These are phyloP conservation scores for Drosophila subsilvestris DNA, from an alignment of 2,888 invertebrate genomes.

Conservation along the genomic window DNA sequence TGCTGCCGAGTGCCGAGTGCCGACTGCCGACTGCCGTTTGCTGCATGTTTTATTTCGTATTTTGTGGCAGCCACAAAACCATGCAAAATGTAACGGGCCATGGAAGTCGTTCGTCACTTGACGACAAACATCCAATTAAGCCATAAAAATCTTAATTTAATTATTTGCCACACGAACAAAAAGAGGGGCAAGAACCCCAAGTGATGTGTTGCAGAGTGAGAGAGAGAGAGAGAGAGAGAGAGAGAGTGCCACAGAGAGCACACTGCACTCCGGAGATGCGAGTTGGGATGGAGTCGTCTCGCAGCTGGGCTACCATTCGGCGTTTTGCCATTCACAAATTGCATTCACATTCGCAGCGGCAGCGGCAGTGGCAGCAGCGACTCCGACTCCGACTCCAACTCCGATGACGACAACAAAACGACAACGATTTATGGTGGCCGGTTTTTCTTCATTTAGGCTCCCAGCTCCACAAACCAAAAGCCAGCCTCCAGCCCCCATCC, in stretches of 20 bases:
- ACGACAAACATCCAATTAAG: conserved; percentile 74
- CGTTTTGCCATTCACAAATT: conserved; percentile 56
- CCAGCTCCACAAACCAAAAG: not conserved
- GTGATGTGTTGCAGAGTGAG: conserved; percentile 24
- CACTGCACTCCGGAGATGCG: conserved; percentile 7
- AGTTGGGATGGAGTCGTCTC: not conserved
- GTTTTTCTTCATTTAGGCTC: conserved; percentile 73
- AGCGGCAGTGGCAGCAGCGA: conserved; percentile 38
- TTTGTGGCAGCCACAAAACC: not conserved
- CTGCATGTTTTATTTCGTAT: not conserved
- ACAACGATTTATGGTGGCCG: conserved; percentile 73
- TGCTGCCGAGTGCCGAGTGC: not conserved
- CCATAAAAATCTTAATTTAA: conserved; percentile 78
- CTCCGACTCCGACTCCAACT: conserved; percentile 22
- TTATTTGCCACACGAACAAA: conserved; percentile 74
- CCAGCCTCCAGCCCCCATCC: not conserved
- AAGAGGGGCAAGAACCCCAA: conserved; percentile 21
- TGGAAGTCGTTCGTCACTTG: conserved; percentile 61
- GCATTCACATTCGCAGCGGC: conserved; percentile 36
- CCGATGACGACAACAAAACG: conserved; percentile 41
- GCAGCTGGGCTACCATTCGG: conserved; percentile 2
- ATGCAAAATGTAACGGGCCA: conserved; percentile 27
- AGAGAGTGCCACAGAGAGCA: conserved; percentile 6
- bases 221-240: conserved; percentile 7
- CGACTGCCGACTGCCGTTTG: not conserved